phyloP scores from a whole-genome alignment of 2,797 vertebrate species.

The Xenops minutus region DNA sequence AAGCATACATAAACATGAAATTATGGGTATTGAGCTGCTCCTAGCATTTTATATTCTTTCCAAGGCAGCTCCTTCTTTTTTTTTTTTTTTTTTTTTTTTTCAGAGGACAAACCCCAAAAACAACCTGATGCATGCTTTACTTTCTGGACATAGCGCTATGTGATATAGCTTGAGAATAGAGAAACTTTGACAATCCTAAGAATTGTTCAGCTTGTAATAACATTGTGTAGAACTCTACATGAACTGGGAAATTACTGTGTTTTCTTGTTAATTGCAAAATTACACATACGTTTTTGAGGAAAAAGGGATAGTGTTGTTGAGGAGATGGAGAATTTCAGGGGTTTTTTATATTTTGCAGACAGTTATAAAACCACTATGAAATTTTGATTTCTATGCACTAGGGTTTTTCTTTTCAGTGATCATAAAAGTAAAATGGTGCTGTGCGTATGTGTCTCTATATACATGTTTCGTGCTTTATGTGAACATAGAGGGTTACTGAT shows the following conservation, averaged over 20 bases:
- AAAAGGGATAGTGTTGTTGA: neutral
- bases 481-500: neutral
- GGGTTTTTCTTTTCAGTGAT: neutral
- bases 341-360: neutral
- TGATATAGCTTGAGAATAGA: neutral
- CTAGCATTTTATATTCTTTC: conserved; percentile 39
- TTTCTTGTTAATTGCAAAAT: neutral
- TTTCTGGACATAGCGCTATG: neutral
- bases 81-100: neutral
- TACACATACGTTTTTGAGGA: neutral
- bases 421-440: neutral
- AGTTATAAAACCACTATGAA: neutral
- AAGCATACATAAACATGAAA: conserved; percentile 58
- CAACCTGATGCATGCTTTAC: neutral
- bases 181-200: neutral
- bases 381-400: neutral
- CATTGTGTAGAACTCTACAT: neutral
- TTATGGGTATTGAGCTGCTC: conserved; percentile 43
- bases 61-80: neutral
- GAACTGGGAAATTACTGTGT: neutral
- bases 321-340: neutral
- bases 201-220: neutral
- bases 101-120: neutral
- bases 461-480: neutral
- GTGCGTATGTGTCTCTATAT: neutral